Evolutionary conservation across 2,113 vertebrate genomes (phyloP).

Genomic region (Hippocampus guttulatus): DNA sequence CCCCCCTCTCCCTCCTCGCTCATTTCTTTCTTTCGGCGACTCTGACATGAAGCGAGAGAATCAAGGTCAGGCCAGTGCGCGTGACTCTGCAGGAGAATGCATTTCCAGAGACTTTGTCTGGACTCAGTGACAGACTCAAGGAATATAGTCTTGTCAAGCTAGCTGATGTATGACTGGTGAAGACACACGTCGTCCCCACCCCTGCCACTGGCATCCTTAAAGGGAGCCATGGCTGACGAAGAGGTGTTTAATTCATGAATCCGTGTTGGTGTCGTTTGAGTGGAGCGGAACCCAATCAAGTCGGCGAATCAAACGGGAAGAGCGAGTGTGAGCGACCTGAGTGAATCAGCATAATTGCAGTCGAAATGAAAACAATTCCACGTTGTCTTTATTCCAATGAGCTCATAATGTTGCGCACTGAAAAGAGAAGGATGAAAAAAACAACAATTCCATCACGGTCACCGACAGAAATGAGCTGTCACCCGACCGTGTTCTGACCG

Average conservation of each 20-base stretch:
- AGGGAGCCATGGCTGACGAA: slow-evolving; percentile 14
- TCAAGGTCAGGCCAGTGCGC: slow-evolving; percentile 57
- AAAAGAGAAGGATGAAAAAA: background rate
- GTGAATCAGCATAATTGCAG: slow-evolving; percentile 69
- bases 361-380: slow-evolving; percentile 66
- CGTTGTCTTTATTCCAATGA: slow-evolving; percentile 70
- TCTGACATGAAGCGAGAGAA: slow-evolving; percentile 40
- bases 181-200: slow-evolving; percentile 38
- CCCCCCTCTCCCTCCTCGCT: background rate
- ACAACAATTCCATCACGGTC: slow-evolving; percentile 59
- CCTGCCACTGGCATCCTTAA: slow-evolving; percentile 12
- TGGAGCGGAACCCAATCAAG: slow-evolving; percentile 62
- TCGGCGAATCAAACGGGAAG: slow-evolving; percentile 46
- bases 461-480: slow-evolving; percentile 66
- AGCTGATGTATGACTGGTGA: slow-evolving; percentile 46
- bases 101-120: slow-evolving; percentile 58
- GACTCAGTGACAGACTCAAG: slow-evolving; percentile 49
- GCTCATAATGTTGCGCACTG: slow-evolving; percentile 72
- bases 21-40: background rate
- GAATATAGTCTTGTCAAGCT: slow-evolving; percentile 54
- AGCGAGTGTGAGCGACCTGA: slow-evolving; percentile 27
- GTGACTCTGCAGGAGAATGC: slow-evolving; percentile 52
- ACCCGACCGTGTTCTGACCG: slow-evolving; percentile 50
- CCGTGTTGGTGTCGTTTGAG: slow-evolving; percentile 50
- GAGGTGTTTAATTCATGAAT: slow-evolving; percentile 41